Evolutionary conservation across 2,113 vertebrate genomes (phyloP), one percentile per base, ranked within the genome.

Genomic region (Baryphthengus martii): DNA sequence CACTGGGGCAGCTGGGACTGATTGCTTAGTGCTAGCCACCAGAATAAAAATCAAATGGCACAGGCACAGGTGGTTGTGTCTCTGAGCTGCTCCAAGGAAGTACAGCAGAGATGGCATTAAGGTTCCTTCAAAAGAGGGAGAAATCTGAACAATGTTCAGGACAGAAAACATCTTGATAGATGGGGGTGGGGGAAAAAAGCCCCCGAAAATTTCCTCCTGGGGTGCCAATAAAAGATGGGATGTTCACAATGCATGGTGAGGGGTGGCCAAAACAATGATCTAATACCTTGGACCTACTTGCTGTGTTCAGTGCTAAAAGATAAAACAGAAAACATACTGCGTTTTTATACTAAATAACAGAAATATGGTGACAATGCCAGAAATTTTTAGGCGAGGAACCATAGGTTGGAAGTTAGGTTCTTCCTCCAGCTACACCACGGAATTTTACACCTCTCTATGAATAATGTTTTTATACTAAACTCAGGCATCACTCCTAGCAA

Each of bases 391-490:
- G 49, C 77, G 85, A 82, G 75, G 35, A 90, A 93, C 56, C 35
- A 55, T 52, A 55, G 55, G 71, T 59, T 35, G n/a, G 55, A 85
- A 21, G 26, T 68, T 77, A 56, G 50, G 67, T 94, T 93, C 59
- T 84, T 62, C 44, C 45, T 29, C 1, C 0, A 0, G 44, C 58
- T 70, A 79, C 81, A 75, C 21, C 26, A 65, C 76, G 35, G 59
- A 74, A 56, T 88, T 92, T 90, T 90, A 76, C 42, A 45, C 25
- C 35, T 91, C n/a, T 67, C 25, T 45, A 66, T 68, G 68, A 90
- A 85, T 85, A 77, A 77, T 53, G 56, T 86, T 93, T 95, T 89
- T 61, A 81, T 49, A 90, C 79, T 44, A 83, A 94, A 96, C 39
- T 17, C 59, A 83, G 75, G 39, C 88, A 91, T 45, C 71, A 62